Base-by-base conservation (phyloP, 2,113 vertebrate genomes). In the Mustela lutreola region DNA sequence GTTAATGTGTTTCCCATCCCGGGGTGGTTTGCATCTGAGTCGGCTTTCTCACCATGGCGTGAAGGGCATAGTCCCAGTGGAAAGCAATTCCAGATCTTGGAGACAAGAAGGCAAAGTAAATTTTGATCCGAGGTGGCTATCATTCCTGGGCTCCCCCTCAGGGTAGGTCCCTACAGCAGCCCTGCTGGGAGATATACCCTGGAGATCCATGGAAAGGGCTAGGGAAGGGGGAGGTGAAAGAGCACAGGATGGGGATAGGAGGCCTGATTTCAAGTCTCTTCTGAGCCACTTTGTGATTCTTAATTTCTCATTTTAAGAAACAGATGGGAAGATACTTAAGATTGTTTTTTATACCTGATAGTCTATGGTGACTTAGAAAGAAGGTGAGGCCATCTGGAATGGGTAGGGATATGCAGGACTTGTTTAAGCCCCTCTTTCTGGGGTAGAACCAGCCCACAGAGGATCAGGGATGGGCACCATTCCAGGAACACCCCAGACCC, bases 1-100 rank as follows among this genome's bases (percentile, higher is more conserved):
- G 10, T 31, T 58, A 45, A 48, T 22, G 48, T 21, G n/a, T 31
- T 80, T 94, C 36, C 26, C 48, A 45, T 8, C 60, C 60, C 9
- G 2, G 21, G 22, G 70, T 8, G 39, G 5, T 71, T 26, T 73
- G 60, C 21, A 5, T 10, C 62, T 19, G 79, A 83, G 50, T 81
- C 65, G 7, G 21, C 15, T 50, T 22, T 28, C 16, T 50, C 15
- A n/a, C 53, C 10, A 0, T 0, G 26, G n/a, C 26, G 58, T 18
- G 3, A 71, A 53, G 18, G 4, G 11, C 14, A 0, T 0, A 1
- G 39, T 5, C 48, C 42, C 18, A 14, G 15, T 0, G 16, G 16
- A 63, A 56, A 92, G 16, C 28, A 75, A 53, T 31, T 31, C 18
- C 19, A 70, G 91, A 10, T 26, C 65, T 21, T 28, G 22, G 62